Evolutionary conservation across 2,797 vertebrate genomes (phyloP), one percentile per base, ranked within the genome.

Genomic region (Labeo calbasu): DNA sequence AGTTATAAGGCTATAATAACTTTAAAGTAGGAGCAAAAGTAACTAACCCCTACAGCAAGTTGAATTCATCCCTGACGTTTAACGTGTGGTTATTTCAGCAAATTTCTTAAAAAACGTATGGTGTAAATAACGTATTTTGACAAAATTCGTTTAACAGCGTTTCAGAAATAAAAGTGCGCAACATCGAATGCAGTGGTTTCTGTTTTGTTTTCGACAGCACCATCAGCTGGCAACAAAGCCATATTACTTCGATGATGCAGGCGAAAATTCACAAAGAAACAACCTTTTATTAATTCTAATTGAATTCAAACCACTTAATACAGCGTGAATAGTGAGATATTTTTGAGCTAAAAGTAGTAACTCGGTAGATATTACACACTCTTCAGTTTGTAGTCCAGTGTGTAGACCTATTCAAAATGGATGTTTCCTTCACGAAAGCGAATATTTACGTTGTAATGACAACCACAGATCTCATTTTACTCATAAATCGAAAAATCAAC

Each of bases 131-230:
- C 40, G 23, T 32, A 65, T 48, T 63, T 65, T 2, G 21, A 28
- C 28, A 0, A 9, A 19, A 28, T 32, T 50, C 0, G 17, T 11
- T 21, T 32, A 11, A 43, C 21, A 3, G 7, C 11, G 19, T 21
- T 23, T 3, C 48, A 10, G 32, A 36, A 81, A 72, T 23, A n/a
- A 40, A 72, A 72, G 25, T 72, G 55, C 40, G 69, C 55, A 50
- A 81, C 55, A 43, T 72, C 19, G 53, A 23, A 25, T 32, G 68
- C 40, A 48, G 19, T 81, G 53, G 40, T 71, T 48, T 81, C 53
- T 17, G 69, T 63, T 81, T 79, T 21, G 40, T 8, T 69, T 78
- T 69, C 32, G n/a, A 69, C 78, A 69, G 78, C 50, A 43, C 28
- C 78, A 43, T 69, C 50, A 55, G 5, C 63, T 69, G 65, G 19